Percentiles rank a stretch among this genome's conserved stretches.
These are phyloP conservation scores for Mnemiopsis leidyi DNA, from an alignment of 37 sponge, comb jelly and placozoan species.

Conservation along the genomic window DNA sequence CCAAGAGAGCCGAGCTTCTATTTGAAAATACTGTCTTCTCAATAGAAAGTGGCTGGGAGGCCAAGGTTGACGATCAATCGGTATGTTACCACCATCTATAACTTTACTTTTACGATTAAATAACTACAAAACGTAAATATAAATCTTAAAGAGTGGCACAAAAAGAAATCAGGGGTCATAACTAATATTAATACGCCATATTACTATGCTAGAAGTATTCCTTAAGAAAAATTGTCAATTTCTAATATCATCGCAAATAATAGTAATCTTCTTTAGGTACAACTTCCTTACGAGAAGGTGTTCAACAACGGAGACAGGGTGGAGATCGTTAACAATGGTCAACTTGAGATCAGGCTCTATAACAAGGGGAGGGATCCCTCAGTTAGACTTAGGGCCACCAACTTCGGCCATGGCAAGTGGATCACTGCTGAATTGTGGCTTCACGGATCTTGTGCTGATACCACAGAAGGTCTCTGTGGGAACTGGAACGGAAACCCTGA, in stretches of 20 bases:
- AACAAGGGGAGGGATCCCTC: not conserved
- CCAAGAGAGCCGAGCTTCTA: not conserved
- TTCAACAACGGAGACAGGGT: conserved; percentile 38
- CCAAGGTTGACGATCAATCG: not conserved
- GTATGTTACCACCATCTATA: too few species aligned
- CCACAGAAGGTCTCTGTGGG: conserved; percentile 18
- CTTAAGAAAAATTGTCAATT: too few species aligned
- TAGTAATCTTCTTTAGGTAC: too few species aligned
- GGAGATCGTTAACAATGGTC: not conserved
- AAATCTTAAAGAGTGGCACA: too few species aligned
- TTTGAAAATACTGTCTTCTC: not conserved
- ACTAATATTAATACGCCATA: too few species aligned
- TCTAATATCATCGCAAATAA: too few species aligned
- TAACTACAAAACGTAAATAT: too few species aligned
- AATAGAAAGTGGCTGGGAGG: not conserved
- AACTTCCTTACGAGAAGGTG: not conserved
- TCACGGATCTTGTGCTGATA: conserved; percentile 32
- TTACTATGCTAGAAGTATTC: too few species aligned
- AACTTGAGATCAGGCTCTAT: not conserved
- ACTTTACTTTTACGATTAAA: too few species aligned
- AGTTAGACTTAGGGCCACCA: not conserved
- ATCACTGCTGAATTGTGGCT: conserved; percentile 11
- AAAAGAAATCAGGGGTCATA: too few species aligned
- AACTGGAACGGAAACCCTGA: conserved; percentile 4
- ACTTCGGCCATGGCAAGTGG: not conserved